phyloP scores from a whole-genome alignment of 2,113 vertebrate genomes.

The Hemichromis elongatus region DNA sequence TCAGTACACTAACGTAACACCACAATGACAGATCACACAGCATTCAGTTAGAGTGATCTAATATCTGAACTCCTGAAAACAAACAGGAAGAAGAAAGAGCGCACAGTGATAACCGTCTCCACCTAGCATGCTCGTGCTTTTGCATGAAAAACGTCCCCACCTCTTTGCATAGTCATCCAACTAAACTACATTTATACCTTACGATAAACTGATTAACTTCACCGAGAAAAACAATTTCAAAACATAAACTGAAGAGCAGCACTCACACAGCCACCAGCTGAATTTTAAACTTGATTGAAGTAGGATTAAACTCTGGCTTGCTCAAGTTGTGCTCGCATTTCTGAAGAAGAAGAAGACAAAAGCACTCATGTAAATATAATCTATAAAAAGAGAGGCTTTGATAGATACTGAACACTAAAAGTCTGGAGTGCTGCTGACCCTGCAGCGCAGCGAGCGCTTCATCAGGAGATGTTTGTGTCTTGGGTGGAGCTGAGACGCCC shows the following conservation, averaged over 20 bases:
- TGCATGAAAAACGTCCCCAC: neutral
- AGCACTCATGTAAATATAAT: neutral
- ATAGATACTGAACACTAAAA: neutral
- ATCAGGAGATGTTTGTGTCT: conserved; percentile 97
- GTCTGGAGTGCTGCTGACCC: conserved; percentile 71
- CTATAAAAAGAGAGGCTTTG: neutral
- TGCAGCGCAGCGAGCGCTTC: conserved; percentile 94
- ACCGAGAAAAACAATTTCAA: neutral
- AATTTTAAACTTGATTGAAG: conserved; percentile 99
- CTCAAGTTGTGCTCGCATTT: conserved; percentile 99
- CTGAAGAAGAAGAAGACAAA: conserved; percentile 60
- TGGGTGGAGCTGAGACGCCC: conserved; percentile 92
- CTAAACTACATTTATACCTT: neutral
- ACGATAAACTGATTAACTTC: neutral
- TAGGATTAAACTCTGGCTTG: conserved; percentile 98
- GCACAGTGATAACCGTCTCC: neutral
- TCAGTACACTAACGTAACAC: neutral
- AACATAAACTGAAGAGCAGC: neutral
- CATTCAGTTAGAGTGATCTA: neutral
- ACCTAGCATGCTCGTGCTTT: neutral
- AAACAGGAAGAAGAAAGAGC: neutral
- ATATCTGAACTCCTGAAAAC: neutral
- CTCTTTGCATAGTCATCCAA: neutral
- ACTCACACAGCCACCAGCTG: conserved; percentile 98
- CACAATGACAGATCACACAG: neutral